Percentiles rank a stretch among this genome's conserved stretches.
Conservation (phyloP, 1,140 invertebrate species). For the Drosophila equinoxialis region DNA sequence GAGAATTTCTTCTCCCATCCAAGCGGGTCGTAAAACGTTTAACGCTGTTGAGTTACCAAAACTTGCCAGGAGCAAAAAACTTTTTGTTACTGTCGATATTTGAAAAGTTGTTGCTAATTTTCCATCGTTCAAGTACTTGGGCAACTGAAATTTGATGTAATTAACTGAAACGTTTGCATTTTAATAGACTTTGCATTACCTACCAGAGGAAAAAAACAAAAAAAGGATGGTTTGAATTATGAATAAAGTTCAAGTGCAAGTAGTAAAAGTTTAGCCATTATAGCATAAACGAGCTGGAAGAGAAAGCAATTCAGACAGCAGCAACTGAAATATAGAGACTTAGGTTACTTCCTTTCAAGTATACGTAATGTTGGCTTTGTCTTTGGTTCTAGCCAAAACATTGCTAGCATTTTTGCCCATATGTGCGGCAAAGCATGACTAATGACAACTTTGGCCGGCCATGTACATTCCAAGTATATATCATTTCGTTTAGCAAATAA, state of each 20-base stretch:
- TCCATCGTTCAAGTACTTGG: slow-evolving; percentile 53
- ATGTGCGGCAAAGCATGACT: slow-evolving; percentile 71
- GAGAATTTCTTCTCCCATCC: slow-evolving; percentile 36
- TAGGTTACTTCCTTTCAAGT: slow-evolving; percentile 41
- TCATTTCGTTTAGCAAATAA: slow-evolving; percentile 76
- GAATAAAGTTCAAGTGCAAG: slow-evolving; percentile 53
- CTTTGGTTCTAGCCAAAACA: neutral
- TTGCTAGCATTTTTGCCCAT: slow-evolving; percentile 28
- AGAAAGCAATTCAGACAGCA: slow-evolving; percentile 21
- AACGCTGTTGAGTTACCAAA: slow-evolving; percentile 51
- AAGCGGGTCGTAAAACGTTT: slow-evolving; percentile 61
- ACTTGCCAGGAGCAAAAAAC: slow-evolving; percentile 18
- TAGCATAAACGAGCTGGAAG: slow-evolving; percentile 50
- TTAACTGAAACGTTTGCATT: slow-evolving; percentile 71
- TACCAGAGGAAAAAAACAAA: slow-evolving; percentile 13
- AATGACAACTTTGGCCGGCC: slow-evolving; percentile 70
- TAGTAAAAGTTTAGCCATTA: slow-evolving; percentile 38
- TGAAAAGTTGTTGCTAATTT: slow-evolving; percentile 73
- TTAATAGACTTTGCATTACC: slow-evolving; percentile 67
- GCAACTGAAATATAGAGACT: slow-evolving; percentile 22
- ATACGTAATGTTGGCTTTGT: slow-evolving; percentile 57
- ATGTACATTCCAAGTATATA: slow-evolving; percentile 57
- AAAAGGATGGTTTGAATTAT: slow-evolving; percentile 37
- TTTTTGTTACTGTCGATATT: slow-evolving; percentile 67
- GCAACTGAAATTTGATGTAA: slow-evolving; percentile 69